Evolutionary conservation across 2,888 invertebrate genomes (phyloP), one percentile per base, ranked within the genome.

Genomic region (Nomada ruficornis): DNA sequence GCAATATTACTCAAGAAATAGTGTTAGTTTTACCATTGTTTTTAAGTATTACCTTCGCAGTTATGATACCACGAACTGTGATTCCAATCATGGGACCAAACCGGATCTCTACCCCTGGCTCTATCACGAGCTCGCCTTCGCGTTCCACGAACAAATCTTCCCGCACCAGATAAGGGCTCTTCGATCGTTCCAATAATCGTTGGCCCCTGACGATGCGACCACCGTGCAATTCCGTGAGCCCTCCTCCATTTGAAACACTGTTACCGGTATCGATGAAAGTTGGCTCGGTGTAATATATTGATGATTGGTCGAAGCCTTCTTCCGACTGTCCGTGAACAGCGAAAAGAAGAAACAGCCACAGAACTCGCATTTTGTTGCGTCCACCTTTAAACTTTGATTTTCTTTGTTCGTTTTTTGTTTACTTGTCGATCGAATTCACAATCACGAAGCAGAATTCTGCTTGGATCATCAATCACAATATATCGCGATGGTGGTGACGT

Each of bases 31-130:
- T n/a, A 63, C 29, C 0, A 7, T 50, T 59, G 11, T 50, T 70
- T 44, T 18, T 54, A 50, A 52, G 47, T 4, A 70, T 96, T 95
- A 99, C 99, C 96, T 97, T 96, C 74, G 99, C 99, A 79, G 96
- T 96, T 47, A 99, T 95, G 86, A 97, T 96, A 89, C 99, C 99
- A 91, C 97, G 96, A 63, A 99, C 97, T 44, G 98, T 98, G 92
- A 99, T 96, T 84, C 99, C 99, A 89, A 98, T 96, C 94, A 98
- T 98, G 2, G 99, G 98, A 7, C 97, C 97, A 94, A 99, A 98
- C 89, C 97, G 96, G 73, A 99, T 94, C 90, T 96, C 97, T 0
- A 98, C 98, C 42, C 99, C 99, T 18, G 98, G 96, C 93, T 98
- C 98, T 78, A 99, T 96, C 73, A 97, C 95, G 90, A 99, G 94